These are phyloP conservation scores for Setophaga coronata DNA, from an alignment of 2,113 vertebrate genomes.

Conservation along the genomic window DNA sequence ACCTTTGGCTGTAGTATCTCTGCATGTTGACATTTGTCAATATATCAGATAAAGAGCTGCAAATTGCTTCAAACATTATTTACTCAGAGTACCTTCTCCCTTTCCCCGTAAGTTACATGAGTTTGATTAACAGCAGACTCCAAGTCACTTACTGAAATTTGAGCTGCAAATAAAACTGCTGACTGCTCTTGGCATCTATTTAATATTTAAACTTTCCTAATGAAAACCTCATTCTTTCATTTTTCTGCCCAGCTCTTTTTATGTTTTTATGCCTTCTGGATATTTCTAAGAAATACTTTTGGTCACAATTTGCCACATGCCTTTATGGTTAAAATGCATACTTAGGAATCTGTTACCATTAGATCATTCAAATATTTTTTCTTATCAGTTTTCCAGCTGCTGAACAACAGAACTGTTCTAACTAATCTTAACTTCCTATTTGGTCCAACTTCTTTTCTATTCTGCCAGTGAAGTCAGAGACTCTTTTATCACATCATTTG, in stretches of 20 bases:
- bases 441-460: background rate
- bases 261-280: background rate
- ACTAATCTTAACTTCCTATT: background rate
- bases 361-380: background rate
- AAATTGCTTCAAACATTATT: constrained; percentile 12
- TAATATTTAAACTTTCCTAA: background rate
- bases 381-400: background rate
- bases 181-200: background rate
- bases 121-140: background rate
- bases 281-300: background rate
- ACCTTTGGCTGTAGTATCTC: background rate
- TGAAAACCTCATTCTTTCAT: background rate
- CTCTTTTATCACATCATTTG: background rate
- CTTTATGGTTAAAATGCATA: background rate
- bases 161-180: background rate
- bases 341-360: background rate
- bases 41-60: background rate
- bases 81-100: background rate
- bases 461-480: background rate
- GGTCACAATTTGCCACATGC: background rate
- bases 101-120: background rate
- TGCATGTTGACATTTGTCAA: background rate
- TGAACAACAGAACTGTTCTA: background rate
- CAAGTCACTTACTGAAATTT: background rate
- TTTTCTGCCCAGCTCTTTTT: background rate